Evolutionary conservation across 92 coral and sea anemone genomes (phyloP).

Genomic region (Zoanthus gigantus): DNA sequence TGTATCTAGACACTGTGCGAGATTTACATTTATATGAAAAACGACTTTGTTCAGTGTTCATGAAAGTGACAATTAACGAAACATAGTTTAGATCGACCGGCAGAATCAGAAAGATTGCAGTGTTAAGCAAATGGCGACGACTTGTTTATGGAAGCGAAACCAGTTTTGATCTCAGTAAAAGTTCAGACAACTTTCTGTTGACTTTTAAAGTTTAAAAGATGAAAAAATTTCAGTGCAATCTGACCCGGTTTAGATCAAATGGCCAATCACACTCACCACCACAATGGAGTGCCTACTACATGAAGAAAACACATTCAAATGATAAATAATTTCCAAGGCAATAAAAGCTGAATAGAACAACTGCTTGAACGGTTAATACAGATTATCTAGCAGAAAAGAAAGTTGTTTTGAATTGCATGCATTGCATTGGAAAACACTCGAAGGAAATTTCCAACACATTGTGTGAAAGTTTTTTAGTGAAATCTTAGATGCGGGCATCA

Average conservation of each 20-base stretch:
- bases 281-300: neutral
- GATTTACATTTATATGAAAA: neutral
- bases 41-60: neutral
- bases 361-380: conserved; percentile 28
- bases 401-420: conserved; percentile 16
- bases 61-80: neutral
- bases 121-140: neutral
- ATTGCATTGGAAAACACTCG: neutral
- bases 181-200: conserved; percentile 7
- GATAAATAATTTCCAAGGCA: neutral
- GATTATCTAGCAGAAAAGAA: conserved; percentile 15
- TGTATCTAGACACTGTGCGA: neutral
- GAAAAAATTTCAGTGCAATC: neutral
- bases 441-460: neutral
- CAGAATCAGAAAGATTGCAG: neutral
- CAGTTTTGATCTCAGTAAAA: neutral
- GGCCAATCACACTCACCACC: neutral
- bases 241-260: neutral
- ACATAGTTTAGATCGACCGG: neutral
- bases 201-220: neutral
- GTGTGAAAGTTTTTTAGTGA: neutral
- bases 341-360: conserved; percentile 28
- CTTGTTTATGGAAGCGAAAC: neutral
- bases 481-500: neutral
- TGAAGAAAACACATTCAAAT: neutral